Evolutionary conservation across 2,888 invertebrate genomes (phyloP), one percentile per base, ranked within the genome.

Genomic region (Monochamus alternatus): DNA sequence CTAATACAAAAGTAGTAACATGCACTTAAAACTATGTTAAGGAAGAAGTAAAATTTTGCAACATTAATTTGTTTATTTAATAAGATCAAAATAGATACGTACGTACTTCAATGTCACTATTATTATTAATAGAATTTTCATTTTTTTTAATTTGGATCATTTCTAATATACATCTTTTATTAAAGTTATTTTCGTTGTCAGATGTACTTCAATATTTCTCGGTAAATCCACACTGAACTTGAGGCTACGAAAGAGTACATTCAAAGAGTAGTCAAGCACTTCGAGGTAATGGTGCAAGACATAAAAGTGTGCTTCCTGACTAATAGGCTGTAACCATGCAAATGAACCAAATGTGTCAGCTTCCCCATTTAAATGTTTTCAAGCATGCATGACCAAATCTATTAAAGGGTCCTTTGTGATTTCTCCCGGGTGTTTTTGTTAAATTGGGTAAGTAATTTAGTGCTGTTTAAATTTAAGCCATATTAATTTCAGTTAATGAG

Each of bases 301-400:
- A 76, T 79, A 79, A 80, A 80, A 78, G 78, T 76, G 66, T 78
- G 78, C 78, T 80, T 79, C 76, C 78, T 74, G 80, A 75, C 81
- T 81, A 84, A 84, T 82, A 83, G 84, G 82, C 79, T 80, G 81
- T 82, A 82, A 80, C 81, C 77, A 84, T 83, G 81, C 82, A 82
- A 83, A 83, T 84, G 82, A 81, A 80, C 80, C 81, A 78, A 81
- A 81, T 83, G 81, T 82, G 83, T 77, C 80, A 73, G 73, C 47
- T 75, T 68, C 58, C 70, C 76, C 76, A 66, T 79, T 77, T 72
- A 68, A 77, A 69, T 79, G 72, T 62, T 77, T 58, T 62, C 64
- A 70, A 47, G 73, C 74, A 72, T 70, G 73, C 73, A 76, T 77
- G 78, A 76, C 75, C 76, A 72, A 75, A 76, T 76, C 76, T 78